phyloP scores from a whole-genome alignment of 1,140 invertebrate species.

The honey bee (Apis mellifera) region DNA sequence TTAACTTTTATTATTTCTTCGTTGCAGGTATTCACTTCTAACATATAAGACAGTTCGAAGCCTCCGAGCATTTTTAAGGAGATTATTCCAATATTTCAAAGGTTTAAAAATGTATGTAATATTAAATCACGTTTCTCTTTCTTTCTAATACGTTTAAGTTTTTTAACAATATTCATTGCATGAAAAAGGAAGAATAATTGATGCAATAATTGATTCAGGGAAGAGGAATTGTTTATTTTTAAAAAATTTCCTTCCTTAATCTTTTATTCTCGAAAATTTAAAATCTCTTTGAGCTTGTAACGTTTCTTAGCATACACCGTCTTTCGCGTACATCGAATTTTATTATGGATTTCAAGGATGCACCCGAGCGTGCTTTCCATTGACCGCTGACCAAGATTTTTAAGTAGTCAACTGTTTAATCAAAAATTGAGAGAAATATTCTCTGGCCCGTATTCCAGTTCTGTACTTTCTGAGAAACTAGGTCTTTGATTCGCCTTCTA shows the following conservation, averaged over 20 bases:
- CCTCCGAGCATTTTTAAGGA: background rate
- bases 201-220: too few species aligned
- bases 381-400: background rate
- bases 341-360: background rate
- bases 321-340: background rate
- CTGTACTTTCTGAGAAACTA: background rate
- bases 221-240: background rate
- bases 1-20: background rate
- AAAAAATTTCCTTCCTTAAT: background rate
- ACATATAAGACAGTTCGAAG: too few species aligned
- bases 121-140: background rate
- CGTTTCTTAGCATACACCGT: background rate
- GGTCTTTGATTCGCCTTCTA: constrained; percentile 1
- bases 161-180: background rate
- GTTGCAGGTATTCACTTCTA: background rate
- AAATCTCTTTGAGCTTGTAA: background rate
- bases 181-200: background rate
- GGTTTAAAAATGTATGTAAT: background rate
- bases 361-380: background rate
- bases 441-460: background rate
- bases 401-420: constrained; percentile 11
- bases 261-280: background rate
- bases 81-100: too few species aligned
- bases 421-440: background rate
- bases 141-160: too few species aligned